Conservation (phyloP, 2,797 vertebrate species). For the Parotocinclus haroldoi region DNA sequence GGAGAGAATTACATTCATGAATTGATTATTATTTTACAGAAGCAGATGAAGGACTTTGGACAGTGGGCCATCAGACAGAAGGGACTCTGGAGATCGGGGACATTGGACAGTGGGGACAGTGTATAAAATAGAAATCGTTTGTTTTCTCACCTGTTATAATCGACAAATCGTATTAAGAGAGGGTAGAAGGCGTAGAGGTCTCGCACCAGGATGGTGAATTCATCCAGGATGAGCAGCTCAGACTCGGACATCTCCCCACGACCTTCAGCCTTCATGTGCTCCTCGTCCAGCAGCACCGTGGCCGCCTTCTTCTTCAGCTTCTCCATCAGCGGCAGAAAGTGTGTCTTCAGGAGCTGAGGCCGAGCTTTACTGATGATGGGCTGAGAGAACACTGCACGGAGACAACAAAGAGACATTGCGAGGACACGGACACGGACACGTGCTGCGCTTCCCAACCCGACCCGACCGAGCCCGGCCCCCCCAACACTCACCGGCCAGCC, state of each 20-base stretch:
- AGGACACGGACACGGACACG: too few relatives aligned
- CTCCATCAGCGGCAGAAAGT: slow-evolving; percentile 94
- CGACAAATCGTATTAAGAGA: slow-evolving; percentile 91
- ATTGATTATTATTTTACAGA: too few relatives aligned
- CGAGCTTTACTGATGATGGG: slow-evolving; percentile 95
- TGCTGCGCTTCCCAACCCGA: too few relatives aligned
- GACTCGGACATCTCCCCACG: slow-evolving; percentile 94
- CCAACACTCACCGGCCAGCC: slow-evolving; percentile 89
- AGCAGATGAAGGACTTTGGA: too few relatives aligned
- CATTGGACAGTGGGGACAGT: too few relatives aligned
- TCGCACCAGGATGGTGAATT: slow-evolving; percentile 87
- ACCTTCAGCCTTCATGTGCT: slow-evolving; percentile 89
- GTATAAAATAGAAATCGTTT: too few relatives aligned
- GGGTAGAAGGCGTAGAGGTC: slow-evolving; percentile 97
- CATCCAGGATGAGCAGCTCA: slow-evolving; percentile 92
- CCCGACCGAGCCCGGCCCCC: not conserved
- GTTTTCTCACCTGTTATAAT: slow-evolving; percentile 88
- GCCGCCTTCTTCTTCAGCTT: slow-evolving; percentile 95
- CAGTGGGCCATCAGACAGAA: too few relatives aligned
- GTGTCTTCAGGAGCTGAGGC: slow-evolving; percentile 86
- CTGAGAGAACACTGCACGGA: slow-evolving; percentile 83
- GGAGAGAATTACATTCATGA: too few relatives aligned
- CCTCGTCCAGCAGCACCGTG: slow-evolving; percentile 86
- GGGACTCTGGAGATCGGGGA: too few relatives aligned
- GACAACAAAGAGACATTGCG: not conserved